These are phyloP conservation scores for Gracilinanus agilis DNA, from an alignment of 2,113 vertebrate genomes.

Conservation along the genomic window DNA sequence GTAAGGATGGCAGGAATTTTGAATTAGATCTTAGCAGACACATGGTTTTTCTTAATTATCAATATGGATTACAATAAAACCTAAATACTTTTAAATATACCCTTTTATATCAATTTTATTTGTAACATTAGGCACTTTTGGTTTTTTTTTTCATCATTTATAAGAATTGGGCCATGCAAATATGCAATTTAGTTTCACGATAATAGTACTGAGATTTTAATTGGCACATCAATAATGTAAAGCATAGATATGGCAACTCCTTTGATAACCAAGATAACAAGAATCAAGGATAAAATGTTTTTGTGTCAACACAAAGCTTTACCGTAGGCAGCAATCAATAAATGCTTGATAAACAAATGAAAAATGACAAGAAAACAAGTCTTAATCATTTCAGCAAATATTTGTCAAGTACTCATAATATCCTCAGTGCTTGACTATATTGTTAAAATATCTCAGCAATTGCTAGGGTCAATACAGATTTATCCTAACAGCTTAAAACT, in stretches of 20 bases:
- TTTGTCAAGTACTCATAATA: neutral
- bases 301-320: neutral
- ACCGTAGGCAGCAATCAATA: neutral
- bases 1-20: no score
- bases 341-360: neutral
- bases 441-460: neutral
- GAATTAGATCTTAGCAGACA: no score
- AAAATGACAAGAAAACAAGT: neutral
- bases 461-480: neutral
- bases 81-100: no score
- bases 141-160: neutral
- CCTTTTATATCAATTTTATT: no score
- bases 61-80: no score
- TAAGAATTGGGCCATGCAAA: accelerated
- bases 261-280: neutral
- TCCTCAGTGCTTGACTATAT: neutral
- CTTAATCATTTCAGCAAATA: neutral
- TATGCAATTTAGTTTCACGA: neutral
- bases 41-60: no score
- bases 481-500: neutral
- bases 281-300: neutral
- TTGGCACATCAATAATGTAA: neutral
- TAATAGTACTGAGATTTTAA: neutral
- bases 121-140: no score
- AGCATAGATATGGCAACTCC: neutral